These are phyloP conservation scores for Chrysomela aeneicollis DNA, from an alignment of 2,888 invertebrate genomes.

Conservation along the genomic window DNA sequence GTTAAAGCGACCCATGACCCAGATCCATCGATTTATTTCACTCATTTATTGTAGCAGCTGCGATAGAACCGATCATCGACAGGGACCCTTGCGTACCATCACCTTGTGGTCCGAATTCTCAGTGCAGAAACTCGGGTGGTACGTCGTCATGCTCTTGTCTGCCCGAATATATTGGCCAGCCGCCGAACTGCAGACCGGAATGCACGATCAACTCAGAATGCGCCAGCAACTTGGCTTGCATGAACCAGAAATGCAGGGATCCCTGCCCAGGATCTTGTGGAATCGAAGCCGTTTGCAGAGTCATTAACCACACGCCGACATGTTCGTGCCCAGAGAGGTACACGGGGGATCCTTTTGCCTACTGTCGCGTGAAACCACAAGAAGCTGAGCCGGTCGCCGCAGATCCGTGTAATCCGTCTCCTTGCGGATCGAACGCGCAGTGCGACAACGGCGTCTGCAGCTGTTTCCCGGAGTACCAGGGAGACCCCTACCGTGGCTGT, in stretches of 20 bases:
- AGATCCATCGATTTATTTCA: too few species aligned
- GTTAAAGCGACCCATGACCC: conserved; percentile 27
- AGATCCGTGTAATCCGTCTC: conserved; percentile 71
- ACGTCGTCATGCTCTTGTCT: conserved; percentile 79
- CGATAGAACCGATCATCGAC: conserved; percentile 35
- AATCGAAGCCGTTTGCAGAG: conserved; percentile 74
- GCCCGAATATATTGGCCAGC: conserved; percentile 74
- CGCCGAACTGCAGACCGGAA: conserved; percentile 82
- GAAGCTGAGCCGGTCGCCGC: conserved; percentile 34
- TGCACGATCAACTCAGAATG: conserved; percentile 81
- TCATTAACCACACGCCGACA: conserved; percentile 78
- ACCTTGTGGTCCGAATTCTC: conserved; percentile 81
- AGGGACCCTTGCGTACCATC: conserved; percentile 78
- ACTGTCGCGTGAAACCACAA: conserved; percentile 67
- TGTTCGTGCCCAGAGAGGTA: conserved; percentile 78
- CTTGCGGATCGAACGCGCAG: conserved; percentile 71
- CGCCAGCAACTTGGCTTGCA: conserved; percentile 75
- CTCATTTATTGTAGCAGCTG: background rate
- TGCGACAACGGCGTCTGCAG: conserved; percentile 74
- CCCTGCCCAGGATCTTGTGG: conserved; percentile 85
- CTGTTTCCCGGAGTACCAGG: conserved; percentile 73
- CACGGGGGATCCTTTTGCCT: conserved; percentile 80
- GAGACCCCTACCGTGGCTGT: conserved; percentile 75
- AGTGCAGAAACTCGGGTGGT: conserved; percentile 75
- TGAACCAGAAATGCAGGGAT: conserved; percentile 76